Evolutionary conservation across 2,113 vertebrate species (phyloP).

Genomic region (Indicator indicator): DNA sequence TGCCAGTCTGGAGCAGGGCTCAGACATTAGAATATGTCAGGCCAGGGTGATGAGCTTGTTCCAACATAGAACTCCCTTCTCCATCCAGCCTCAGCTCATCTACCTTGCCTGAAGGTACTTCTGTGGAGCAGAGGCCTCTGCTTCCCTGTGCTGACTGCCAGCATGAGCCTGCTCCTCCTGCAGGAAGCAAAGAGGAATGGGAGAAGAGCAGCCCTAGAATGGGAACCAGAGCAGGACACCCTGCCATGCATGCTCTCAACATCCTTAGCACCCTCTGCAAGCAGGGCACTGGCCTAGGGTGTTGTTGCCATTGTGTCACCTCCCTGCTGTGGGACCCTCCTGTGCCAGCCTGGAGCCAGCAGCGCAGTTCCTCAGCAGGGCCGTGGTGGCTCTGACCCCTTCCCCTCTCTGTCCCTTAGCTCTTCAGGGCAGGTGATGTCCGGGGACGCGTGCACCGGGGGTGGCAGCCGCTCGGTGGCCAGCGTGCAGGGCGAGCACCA

Average conservation of each 20-base stretch:
- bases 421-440: slow-evolving; percentile 94
- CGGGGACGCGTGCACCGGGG: slow-evolving; percentile 87
- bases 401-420: slow-evolving; percentile 45
- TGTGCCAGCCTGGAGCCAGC: neutral
- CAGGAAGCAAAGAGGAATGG: neutral
- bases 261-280: neutral
- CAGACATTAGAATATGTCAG: neutral
- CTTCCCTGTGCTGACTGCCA: neutral
- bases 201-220: neutral
- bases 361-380: rapidly evolving
- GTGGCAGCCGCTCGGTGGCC: slow-evolving; percentile 86
- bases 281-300: neutral
- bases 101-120: neutral
- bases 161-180: neutral
- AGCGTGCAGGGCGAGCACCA: slow-evolving; percentile 92
- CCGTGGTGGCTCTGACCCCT: neutral
- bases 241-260: neutral
- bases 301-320: neutral
- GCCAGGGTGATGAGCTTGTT: neutral
- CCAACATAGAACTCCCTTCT: neutral
- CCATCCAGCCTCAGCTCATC: neutral
- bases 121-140: neutral
- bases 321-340: neutral
- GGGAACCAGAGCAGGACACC: neutral
- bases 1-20: neutral